These are phyloP conservation scores for Chromis chromis DNA, from an alignment of 2,797 vertebrate species.

Conservation along the genomic window DNA sequence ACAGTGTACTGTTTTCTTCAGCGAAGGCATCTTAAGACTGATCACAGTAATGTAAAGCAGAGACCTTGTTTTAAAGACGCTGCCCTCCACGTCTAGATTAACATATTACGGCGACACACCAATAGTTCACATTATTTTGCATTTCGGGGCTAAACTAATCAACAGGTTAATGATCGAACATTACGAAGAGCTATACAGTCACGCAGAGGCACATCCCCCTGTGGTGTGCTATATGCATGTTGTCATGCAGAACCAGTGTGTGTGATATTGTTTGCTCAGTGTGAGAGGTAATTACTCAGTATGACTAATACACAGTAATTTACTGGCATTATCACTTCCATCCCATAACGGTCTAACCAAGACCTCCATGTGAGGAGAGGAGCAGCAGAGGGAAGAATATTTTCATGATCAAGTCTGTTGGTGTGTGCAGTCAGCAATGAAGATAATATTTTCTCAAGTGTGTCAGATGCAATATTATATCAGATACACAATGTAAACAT, in stretches of 20 bases:
- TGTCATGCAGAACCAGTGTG: slow-evolving; percentile 69
- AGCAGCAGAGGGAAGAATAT: slow-evolving; percentile 40
- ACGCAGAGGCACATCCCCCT: slow-evolving; percentile 27
- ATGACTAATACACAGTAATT: slow-evolving; percentile 77
- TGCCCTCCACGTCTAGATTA: slow-evolving; percentile 11
- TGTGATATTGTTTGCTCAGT: slow-evolving; percentile 74
- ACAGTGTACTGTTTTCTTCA: slow-evolving; percentile 19
- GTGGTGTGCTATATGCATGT: slow-evolving; percentile 48
- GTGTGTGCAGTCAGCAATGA: slow-evolving; percentile 1
- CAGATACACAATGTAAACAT: neutral
- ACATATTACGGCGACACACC: slow-evolving; percentile 17
- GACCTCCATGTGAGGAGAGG: slow-evolving; percentile 46
- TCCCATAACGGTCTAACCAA: slow-evolving; percentile 67
- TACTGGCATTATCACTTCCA: slow-evolving; percentile 65
- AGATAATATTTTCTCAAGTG: slow-evolving; percentile 8
- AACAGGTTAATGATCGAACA: slow-evolving; percentile 57
- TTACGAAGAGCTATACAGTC: slow-evolving; percentile 29
- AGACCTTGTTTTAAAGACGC: slow-evolving; percentile 5
- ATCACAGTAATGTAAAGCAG: slow-evolving; percentile 11
- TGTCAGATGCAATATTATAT: slow-evolving; percentile 12
- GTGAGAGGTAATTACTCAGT: slow-evolving; percentile 78
- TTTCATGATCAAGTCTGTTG: slow-evolving; percentile 29
- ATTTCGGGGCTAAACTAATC: slow-evolving; percentile 51
- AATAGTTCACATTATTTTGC: slow-evolving; percentile 32
- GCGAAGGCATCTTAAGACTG: slow-evolving; percentile 21